These are phyloP conservation scores for Crotalus helleri DNA, from an alignment of 2,113 vertebrate species.

Conservation along the genomic window DNA sequence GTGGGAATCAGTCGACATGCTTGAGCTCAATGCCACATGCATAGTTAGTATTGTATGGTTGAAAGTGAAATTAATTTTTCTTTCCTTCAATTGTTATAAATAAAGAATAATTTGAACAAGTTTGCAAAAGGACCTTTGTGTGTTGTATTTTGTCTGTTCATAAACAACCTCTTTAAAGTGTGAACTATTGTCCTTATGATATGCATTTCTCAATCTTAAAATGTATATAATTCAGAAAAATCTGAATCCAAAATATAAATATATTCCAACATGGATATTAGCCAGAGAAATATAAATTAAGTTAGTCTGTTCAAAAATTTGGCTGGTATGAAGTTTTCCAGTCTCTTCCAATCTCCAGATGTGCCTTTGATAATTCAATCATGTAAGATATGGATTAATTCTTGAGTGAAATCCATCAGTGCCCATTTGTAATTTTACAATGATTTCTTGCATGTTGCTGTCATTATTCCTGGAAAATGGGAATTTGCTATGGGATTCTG, in stretches of 20 bases:
- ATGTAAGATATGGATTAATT: background rate
- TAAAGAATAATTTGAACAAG: background rate
- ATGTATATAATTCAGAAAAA: background rate
- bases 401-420: background rate
- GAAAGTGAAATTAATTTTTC: background rate
- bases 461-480: background rate
- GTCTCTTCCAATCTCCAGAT: background rate
- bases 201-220: background rate
- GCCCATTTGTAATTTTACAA: background rate
- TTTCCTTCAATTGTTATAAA: background rate
- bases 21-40: background rate
- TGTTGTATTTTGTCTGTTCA: background rate
- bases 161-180: background rate
- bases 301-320: background rate
- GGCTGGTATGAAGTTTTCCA: background rate
- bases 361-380: background rate
- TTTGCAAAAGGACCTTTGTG: background rate
- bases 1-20: background rate
- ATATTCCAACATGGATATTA: background rate
- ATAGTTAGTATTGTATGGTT: background rate
- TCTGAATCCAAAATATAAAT: background rate
- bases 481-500: conserved; percentile 2
- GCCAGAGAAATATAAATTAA: background rate
- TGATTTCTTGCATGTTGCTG: background rate
- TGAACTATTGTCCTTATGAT: background rate